These are phyloP conservation scores for Hirtodrosophila duncani DNA, from an alignment of 2,888 invertebrate species.

Conservation along the genomic window DNA sequence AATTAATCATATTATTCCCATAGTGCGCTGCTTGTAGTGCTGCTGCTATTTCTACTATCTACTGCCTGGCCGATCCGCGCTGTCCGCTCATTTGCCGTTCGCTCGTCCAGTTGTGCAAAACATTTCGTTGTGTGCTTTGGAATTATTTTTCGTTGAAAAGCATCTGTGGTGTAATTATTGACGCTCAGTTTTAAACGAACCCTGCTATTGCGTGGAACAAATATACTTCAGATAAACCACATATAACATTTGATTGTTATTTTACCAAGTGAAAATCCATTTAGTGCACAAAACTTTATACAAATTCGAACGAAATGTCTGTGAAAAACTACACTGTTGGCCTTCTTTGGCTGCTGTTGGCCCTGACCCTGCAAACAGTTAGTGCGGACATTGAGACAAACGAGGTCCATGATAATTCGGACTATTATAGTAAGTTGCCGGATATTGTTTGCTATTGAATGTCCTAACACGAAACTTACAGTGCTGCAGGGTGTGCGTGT, in stretches of 20 bases:
- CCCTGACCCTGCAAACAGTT: constrained; percentile 41
- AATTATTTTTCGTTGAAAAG: constrained; percentile 59
- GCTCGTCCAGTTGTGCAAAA: constrained; percentile 64
- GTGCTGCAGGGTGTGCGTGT: constrained; percentile 75
- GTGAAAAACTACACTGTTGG: constrained; percentile 34
- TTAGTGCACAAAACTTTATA: constrained; percentile 11
- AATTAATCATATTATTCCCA: too few species aligned
- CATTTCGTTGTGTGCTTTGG: neutral
- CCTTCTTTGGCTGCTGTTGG: constrained; percentile 52
- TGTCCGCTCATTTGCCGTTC: constrained; percentile 39
- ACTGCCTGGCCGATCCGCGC: neutral
- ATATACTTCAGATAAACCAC: neutral
- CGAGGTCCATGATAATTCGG: constrained; percentile 61
- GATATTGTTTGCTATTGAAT: neutral
- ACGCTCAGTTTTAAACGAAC: constrained; percentile 53
- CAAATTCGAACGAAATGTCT: constrained; percentile 42
- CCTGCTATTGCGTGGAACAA: constrained; percentile 55
- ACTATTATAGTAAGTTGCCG: constrained; percentile 66
- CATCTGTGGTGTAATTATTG: constrained; percentile 51
- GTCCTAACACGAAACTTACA: constrained; percentile 24
- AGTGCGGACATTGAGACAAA: constrained; percentile 69
- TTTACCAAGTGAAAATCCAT: neutral
- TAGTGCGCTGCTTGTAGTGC: constrained; percentile 25
- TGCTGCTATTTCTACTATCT: constrained; percentile 9
- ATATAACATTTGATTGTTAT: constrained; percentile 1